Percentiles rank a stretch among this genome's conserved stretches.
Conservation (phyloP, 2,888 invertebrate genomes). For the Volucella bombylans region DNA sequence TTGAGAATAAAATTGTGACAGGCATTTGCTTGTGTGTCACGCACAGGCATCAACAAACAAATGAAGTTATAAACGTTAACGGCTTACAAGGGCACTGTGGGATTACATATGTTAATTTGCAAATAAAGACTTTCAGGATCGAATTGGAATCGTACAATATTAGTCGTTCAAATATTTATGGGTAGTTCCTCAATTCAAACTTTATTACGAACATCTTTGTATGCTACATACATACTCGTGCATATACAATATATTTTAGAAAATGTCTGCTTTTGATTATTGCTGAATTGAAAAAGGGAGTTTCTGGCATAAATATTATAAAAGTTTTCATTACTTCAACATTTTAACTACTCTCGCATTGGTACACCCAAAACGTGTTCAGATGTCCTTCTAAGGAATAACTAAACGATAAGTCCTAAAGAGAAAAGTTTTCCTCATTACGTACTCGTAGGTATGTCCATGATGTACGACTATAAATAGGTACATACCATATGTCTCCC, state of each 20-base stretch:
- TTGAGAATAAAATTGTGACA: conserved; percentile 22
- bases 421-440: conserved; percentile 51
- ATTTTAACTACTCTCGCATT: conserved; percentile 15
- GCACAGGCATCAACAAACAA: conserved; percentile 22
- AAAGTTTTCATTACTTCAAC: conserved; percentile 35
- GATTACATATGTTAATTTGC: conserved; percentile 37
- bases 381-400: not conserved
- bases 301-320: conserved; percentile 31
- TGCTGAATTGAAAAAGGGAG: not conserved
- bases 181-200: no score
- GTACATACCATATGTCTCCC: conserved; percentile 12
- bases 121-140: conserved; percentile 40
- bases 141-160: conserved; percentile 5
- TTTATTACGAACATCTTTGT: no score
- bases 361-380: not conserved
- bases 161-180: conserved; percentile 14
- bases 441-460: conserved; percentile 16
- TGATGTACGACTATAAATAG: conserved; percentile 13
- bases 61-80: conserved; percentile 25
- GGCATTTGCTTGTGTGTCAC: conserved; percentile 22
- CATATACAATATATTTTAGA: not conserved
- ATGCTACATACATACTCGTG: not conserved
- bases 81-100: not conserved
- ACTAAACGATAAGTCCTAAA: conserved; percentile 29
- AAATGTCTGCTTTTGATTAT: no score